phyloP scores from a whole-genome alignment of 37 sponge, comb jelly and placozoan species.

The Ianthella basta region DNA sequence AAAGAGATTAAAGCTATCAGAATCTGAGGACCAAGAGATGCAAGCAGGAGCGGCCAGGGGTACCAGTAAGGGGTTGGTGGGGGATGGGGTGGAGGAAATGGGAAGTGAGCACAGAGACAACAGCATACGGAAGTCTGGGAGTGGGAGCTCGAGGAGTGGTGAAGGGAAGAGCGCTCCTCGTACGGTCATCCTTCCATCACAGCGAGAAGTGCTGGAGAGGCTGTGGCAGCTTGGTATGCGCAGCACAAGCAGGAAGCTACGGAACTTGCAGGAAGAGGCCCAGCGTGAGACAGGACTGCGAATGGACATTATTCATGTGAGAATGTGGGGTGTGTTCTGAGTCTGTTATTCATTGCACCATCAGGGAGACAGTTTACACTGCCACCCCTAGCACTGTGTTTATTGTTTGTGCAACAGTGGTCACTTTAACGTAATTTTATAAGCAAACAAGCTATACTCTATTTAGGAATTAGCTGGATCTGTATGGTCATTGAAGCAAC shows the following conservation, averaged over 20 bases:
- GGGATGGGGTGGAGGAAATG: neutral
- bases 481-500: too few relatives aligned
- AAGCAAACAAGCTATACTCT: neutral
- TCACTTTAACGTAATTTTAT: constrained; percentile 20
- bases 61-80: neutral
- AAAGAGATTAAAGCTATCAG: neutral
- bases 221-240: constrained; percentile 70
- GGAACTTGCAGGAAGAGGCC: constrained; percentile 60
- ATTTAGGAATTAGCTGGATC: too few relatives aligned
- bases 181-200: constrained; percentile 61
- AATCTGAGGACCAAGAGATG: neutral
- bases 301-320: constrained; percentile 68
- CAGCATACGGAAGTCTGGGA: neutral
- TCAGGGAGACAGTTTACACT: neutral
- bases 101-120: constrained; percentile 6
- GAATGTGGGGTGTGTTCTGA: neutral
- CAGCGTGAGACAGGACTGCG: constrained; percentile 73
- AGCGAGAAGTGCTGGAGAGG: constrained; percentile 65
- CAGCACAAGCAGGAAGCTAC: constrained; percentile 61
- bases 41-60: neutral
- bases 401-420: constrained; percentile 7
- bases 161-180: constrained; percentile 38
- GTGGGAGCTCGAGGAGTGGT: neutral
- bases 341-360: neutral
- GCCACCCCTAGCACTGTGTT: neutral